phyloP scores from a whole-genome alignment of 53 echinoderm and acorn worm species.

The Luidia sarsii region DNA sequence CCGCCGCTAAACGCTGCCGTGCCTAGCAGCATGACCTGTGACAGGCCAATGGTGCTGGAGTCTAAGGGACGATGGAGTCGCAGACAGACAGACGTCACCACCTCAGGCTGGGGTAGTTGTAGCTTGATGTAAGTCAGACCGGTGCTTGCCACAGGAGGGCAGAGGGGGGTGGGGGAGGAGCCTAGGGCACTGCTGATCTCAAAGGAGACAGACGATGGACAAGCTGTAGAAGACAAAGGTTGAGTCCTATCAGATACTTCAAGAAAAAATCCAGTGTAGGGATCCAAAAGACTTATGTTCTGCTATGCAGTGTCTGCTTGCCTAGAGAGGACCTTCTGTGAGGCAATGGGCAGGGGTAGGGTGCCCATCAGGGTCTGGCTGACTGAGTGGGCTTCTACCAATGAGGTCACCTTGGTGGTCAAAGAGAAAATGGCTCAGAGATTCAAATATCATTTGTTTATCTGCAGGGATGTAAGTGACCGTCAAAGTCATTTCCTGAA shows the following conservation, averaged over 20 bases:
- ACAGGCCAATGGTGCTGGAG: slow-evolving; percentile 89
- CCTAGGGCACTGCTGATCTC: slow-evolving; percentile 92
- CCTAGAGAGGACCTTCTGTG: slow-evolving; percentile 26
- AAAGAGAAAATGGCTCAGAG: too few relatives aligned
- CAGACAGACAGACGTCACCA: slow-evolving; percentile 81
- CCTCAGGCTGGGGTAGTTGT: slow-evolving; percentile 74
- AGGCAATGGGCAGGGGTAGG: slow-evolving; percentile 53
- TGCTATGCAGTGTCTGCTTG: slow-evolving; percentile 29
- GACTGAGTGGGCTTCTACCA: slow-evolving; percentile 66
- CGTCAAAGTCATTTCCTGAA: too few relatives aligned
- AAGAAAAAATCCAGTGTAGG: neutral
- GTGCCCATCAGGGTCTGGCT: slow-evolving; percentile 60
- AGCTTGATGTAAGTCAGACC: slow-evolving; percentile 89
- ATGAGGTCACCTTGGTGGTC: slow-evolving; percentile 40
- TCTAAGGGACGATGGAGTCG: slow-evolving; percentile 88
- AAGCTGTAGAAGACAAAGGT: slow-evolving; percentile 62
- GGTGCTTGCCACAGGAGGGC: slow-evolving; percentile 85
- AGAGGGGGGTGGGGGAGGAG: slow-evolving; percentile 75
- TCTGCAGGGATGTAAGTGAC: too few relatives aligned
- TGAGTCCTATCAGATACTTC: neutral
- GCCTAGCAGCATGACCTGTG: slow-evolving; percentile 88
- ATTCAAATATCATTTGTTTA: too few relatives aligned
- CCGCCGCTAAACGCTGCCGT: slow-evolving; percentile 73
- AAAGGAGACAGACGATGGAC: slow-evolving; percentile 85
- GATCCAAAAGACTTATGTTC: neutral